Evolutionary conservation across 2,888 invertebrate species (phyloP).

Genomic region (Cremastinae sp.): DNA sequence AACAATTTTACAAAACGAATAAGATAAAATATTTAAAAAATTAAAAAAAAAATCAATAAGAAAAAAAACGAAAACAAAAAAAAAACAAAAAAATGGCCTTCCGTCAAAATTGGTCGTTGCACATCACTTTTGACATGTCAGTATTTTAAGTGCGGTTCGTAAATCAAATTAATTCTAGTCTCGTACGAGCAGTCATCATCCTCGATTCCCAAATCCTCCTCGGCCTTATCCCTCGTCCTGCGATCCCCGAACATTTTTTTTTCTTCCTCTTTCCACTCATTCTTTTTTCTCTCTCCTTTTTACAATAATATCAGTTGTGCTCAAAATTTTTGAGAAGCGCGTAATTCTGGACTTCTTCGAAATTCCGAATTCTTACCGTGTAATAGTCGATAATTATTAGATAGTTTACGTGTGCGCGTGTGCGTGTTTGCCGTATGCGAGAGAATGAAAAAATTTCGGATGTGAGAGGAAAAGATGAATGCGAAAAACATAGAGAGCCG

Average conservation of each 20-base stretch:
- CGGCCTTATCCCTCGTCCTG: background rate
- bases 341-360: slow-evolving; percentile 29
- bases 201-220: slow-evolving; percentile 12
- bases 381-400: slow-evolving; percentile 29
- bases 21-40: too few relatives aligned
- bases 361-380: slow-evolving; percentile 7
- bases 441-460: slow-evolving; percentile 20
- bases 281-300: slow-evolving; percentile 38
- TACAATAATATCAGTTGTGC: slow-evolving; percentile 37
- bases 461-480: slow-evolving; percentile 14
- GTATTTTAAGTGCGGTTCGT: slow-evolving; percentile 78
- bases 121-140: slow-evolving; percentile 76
- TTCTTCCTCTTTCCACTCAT: slow-evolving; percentile 13
- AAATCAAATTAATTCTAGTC: slow-evolving; percentile 80
- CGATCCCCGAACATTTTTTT: slow-evolving; percentile 3
- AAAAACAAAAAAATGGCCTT: slow-evolving; percentile 69
- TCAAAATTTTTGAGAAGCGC: slow-evolving; percentile 49
- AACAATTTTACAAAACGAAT: slow-evolving; percentile 66
- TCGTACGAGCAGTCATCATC: slow-evolving; percentile 75
- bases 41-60: slow-evolving; percentile 42
- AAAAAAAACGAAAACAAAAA: slow-evolving; percentile 37
- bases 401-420: slow-evolving; percentile 5
- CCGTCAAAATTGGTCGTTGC: slow-evolving; percentile 73
- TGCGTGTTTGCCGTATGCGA: slow-evolving; percentile 8
- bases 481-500: slow-evolving; percentile 1